Percentiles rank a stretch among this genome's conserved stretches.
phyloP scores from a whole-genome alignment of 2,113 vertebrate genomes.

The Alouatta palliata region DNA sequence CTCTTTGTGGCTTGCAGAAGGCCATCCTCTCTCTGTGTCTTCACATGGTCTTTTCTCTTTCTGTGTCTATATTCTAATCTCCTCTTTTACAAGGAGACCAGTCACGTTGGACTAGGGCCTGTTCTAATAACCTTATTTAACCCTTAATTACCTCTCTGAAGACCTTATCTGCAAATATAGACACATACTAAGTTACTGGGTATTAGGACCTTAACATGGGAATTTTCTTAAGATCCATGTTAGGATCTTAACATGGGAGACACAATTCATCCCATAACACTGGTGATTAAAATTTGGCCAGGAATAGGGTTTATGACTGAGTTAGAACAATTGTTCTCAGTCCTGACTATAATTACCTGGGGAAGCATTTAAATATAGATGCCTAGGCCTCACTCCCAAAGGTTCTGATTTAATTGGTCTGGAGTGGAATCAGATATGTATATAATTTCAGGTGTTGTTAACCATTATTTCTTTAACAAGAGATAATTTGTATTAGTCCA shows the following conservation, averaged over 20 bases:
- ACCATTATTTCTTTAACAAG: neutral
- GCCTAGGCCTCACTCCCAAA: neutral
- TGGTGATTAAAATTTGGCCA: neutral
- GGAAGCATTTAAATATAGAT: neutral
- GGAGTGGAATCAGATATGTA: neutral
- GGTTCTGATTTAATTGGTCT: neutral
- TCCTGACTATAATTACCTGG: neutral
- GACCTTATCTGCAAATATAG: neutral
- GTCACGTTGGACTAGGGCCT: neutral
- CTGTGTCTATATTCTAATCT: neutral
- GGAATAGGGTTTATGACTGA: neutral
- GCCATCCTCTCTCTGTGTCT: neutral
- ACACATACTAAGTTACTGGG: neutral
- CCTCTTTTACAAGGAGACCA: neutral
- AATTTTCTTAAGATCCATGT: neutral
- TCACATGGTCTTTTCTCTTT: neutral
- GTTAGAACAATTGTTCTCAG: neutral
- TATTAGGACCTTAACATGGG: neutral
- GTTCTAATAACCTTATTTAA: neutral
- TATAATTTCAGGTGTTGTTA: neutral
- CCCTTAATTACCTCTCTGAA: neutral
- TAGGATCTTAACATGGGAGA: neutral
- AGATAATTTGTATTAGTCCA: neutral
- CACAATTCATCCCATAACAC: neutral
- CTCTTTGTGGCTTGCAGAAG: neutral